A percentile compares a stretch with the other conserved stretches of the same genome.
Conservation (phyloP, 2,797 vertebrate species). For the Carapus acus region DNA sequence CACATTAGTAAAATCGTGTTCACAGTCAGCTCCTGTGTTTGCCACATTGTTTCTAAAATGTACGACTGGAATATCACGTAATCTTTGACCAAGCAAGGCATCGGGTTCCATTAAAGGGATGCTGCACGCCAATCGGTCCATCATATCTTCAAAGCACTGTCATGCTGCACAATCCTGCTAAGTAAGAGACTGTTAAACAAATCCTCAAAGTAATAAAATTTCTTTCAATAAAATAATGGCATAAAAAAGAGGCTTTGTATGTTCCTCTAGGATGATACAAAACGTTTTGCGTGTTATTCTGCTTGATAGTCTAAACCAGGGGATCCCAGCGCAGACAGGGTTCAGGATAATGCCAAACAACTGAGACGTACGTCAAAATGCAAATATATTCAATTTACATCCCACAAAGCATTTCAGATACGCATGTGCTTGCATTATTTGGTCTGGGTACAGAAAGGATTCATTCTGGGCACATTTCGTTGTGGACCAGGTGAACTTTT, state of each 20-base stretch:
- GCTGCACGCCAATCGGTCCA: background rate
- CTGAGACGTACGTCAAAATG: conserved; percentile 32
- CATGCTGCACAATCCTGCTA: conserved; percentile 12
- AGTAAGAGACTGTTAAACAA: background rate
- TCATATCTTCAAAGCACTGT: conserved; percentile 10
- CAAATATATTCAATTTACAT: conserved; percentile 47
- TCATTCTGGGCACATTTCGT: conserved; percentile 42
- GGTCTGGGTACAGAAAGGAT: conserved; percentile 40
- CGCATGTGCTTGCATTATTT: conserved; percentile 40
- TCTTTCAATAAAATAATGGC: conserved; percentile 12
- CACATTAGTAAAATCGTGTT: conserved; percentile 71
- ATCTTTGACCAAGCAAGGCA: conserved; percentile 35
- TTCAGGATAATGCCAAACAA: conserved; percentile 26
- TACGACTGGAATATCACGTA: conserved; percentile 53
- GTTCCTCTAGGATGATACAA: conserved; percentile 34
- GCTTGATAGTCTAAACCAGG: conserved; percentile 65
- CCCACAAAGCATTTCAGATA: conserved; percentile 40
- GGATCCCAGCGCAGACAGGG: conserved; percentile 44
- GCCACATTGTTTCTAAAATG: conserved; percentile 74
- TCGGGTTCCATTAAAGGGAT: conserved; percentile 40
- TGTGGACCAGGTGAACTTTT: conserved; percentile 41
- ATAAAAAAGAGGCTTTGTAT: conserved; percentile 15
- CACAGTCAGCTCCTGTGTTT: conserved; percentile 81
- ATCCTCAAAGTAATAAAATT: conserved; percentile 4
- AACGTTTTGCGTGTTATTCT: conserved; percentile 40